Percentiles rank a stretch among this genome's conserved stretches.
Evolutionary conservation across 2,113 vertebrate species (phyloP).

Genomic region (Elgaria multicarinata): DNA sequence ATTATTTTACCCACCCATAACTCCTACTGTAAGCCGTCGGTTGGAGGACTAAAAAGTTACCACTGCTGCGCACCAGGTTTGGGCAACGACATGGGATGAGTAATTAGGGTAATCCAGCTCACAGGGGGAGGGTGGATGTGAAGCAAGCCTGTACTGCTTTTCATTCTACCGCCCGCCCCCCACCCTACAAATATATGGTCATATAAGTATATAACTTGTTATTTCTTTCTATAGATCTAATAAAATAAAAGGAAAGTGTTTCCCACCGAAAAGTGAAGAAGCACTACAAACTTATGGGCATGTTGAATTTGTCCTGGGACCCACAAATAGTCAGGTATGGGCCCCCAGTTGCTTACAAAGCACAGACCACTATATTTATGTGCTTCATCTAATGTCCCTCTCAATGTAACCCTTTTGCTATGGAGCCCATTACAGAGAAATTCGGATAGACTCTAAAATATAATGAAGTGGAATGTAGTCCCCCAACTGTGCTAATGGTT

Average conservation of each 20-base stretch:
- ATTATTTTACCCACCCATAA: no score
- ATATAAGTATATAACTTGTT: no score
- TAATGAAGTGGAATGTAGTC: constrained; percentile 42
- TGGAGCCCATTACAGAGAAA: constrained; percentile 13
- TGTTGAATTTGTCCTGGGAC: background rate
- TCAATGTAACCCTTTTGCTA: background rate
- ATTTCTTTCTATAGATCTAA: background rate
- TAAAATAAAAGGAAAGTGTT: background rate
- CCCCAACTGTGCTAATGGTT: constrained; percentile 1
- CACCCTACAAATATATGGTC: no score
- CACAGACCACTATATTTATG: background rate
- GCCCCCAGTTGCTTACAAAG: background rate
- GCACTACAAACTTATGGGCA: background rate
- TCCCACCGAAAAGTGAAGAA: background rate
- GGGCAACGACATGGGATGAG: no score
- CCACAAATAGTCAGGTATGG: background rate
- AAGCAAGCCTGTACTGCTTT: no score
- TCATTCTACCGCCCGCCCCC: no score
- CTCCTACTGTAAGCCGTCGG: no score
- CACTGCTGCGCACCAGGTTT: no score
- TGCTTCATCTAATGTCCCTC: background rate
- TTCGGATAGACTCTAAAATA: constrained; percentile 12
- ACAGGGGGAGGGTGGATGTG: no score
- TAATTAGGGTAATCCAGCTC: no score
- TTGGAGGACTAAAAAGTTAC: no score